Evolutionary conservation across 2,888 invertebrate species (phyloP), one percentile per base, ranked within the genome.

Genomic region (Ophion costatus): DNA sequence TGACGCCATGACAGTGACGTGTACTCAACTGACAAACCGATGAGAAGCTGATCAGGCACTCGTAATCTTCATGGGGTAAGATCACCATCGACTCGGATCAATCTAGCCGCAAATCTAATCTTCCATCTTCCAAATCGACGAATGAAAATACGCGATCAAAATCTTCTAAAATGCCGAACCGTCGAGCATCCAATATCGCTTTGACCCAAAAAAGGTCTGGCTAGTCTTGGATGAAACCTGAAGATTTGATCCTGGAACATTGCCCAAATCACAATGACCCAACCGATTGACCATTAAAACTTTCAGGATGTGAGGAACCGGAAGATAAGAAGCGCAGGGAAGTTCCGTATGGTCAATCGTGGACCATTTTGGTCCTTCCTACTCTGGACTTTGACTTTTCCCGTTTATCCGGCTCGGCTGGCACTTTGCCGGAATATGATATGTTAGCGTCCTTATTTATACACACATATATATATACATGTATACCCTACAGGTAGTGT

Each of bases 401-500:
- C 33, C 56, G 56, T 73, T 73, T 38, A 42, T 59, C 59, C 42
- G 42, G 20, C 33, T 57, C 33, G 42, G 22, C 38, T 61, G 61
- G 59, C 73, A 73, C 59, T 73, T 73, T 73, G 33, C 67, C 45
- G 45, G 22, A 42, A 20, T 45, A 22, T 67, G 29, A 2, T 7
- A 24, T 61, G 45, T 64, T 59, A 9, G 22, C 59, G 59, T 59
- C 22, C 51, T 45, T 45, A 69, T 69, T n/a, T 51, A 42, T 42
- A 67, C 22, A 10, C 22, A 59, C 20, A 74, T 24, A 63, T 64
- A 45, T 17, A 17, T n/a, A 20, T 51, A 14, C 22, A 24, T 51
- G 75, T 57, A 17, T 22, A n/a, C 7, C 42, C 33, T 57, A 67
- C 61, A 75, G 69, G 67, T 61, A 61, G 61, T 74, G n/a, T 33